Base-by-base conservation (phyloP, 2,888 invertebrate species). In the Lithophane leautieri region DNA sequence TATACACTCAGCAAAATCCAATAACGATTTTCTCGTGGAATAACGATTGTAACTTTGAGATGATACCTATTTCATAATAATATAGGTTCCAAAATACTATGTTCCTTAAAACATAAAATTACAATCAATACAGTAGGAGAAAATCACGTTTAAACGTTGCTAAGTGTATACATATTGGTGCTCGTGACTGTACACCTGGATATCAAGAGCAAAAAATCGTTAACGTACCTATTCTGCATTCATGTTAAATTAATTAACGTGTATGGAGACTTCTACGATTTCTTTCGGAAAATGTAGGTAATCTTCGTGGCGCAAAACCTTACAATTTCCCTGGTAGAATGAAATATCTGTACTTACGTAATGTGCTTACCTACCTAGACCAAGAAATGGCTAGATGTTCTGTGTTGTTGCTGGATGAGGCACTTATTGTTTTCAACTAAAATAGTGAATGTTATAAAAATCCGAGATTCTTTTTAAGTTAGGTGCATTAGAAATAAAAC, bases 261-360 rank as follows among this genome's bases (percentile, higher is more conserved):
- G 12, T 50, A 42, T 14, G 58, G 14, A 50, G 14, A 67, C 52
- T 80, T 84, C 25, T 80, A 80, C 50, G 76, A 40, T 75, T 72
- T 82, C 84, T 58, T 76, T 58, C 6, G 16, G 66, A 70, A 71
- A 69, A 58, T 66, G n/a, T 34, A 34, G 34, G 34, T 69, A 70
- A 81, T 68, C 60, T 62, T 61, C 44, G 42, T 44, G 50, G 61
- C 68, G 76, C 82, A 77, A 86, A 86, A 86, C 88, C 84, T 84
- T 83, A 88, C 88, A 89, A 92, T 92, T 91, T 92, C 91, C 93
- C 80, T 40, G 67, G 34, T 75, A 76, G 83, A 87, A 92, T 91
- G 90, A 90, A 91, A 87, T 87, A 86, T 84, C 82, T 76, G 84
- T 78, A 56, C 83, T 81, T 34, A 50, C 61, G 44, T 70, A 66